phyloP scores from a whole-genome alignment of 2,797 vertebrate species.

The Lagothrix lagotricha region DNA sequence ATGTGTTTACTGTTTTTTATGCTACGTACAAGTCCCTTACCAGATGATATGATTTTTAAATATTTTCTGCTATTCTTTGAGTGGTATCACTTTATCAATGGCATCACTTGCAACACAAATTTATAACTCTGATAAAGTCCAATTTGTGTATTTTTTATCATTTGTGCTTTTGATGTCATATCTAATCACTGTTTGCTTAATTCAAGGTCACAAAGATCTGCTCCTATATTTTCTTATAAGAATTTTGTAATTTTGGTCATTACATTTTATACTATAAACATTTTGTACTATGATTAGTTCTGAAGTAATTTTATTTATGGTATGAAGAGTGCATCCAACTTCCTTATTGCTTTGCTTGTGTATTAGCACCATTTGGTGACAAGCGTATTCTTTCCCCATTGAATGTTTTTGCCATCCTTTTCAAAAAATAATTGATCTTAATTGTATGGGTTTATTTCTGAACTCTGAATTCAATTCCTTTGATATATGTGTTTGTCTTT shows the following conservation, averaged over 20 bases:
- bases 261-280: too few relatives aligned
- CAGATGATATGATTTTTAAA: neutral
- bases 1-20: neutral
- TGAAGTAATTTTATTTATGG: neutral
- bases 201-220: neutral
- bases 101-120: neutral
- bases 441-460: neutral
- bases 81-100: neutral
- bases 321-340: neutral
- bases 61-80: neutral
- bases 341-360: neutral
- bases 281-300: neutral
- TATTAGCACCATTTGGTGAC: neutral
- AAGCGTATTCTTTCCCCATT: neutral
- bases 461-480: neutral
- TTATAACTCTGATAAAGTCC: neutral
- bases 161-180: neutral
- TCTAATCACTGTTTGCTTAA: neutral
- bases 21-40: neutral
- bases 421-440: neutral
- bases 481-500: neutral
- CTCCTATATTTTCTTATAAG: neutral
- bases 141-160: neutral
- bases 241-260: neutral
- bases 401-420: neutral